Evolutionary conservation across 2,797 vertebrate genomes (phyloP).

Genomic region (Enteromius fasciolatus): DNA sequence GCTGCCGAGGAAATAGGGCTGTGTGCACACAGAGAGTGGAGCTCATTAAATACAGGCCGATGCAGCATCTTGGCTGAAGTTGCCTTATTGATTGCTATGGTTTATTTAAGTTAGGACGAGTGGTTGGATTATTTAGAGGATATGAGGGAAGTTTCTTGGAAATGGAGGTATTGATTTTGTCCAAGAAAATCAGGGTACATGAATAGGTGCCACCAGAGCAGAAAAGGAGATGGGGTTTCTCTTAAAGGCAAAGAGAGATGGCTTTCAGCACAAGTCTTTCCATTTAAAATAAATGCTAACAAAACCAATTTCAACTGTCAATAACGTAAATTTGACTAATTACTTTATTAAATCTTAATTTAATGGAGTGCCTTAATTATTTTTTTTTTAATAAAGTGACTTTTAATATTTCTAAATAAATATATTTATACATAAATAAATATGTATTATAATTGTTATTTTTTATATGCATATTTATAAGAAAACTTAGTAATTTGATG

Average conservation of each 20-base stretch:
- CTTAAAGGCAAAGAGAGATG: background rate
- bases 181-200: constrained; percentile 65
- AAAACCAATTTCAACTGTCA: background rate
- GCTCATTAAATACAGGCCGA: constrained; percentile 73
- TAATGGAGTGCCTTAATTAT: background rate
- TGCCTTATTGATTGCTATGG: constrained; percentile 77
- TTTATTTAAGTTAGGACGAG: constrained; percentile 76
- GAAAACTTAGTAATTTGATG: background rate
- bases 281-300: background rate
- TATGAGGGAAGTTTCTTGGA: constrained; percentile 73
- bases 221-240: constrained; percentile 23
- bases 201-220: constrained; percentile 65
- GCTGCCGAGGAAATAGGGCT: constrained; percentile 50
- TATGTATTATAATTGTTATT: background rate
- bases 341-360: background rate
- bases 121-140: constrained; percentile 73
- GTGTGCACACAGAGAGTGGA: constrained; percentile 66
- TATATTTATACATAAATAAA: background rate
- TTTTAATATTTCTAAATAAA: background rate
- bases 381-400: too few relatives aligned
- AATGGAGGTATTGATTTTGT: constrained; percentile 78
- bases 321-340: background rate
- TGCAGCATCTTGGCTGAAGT: constrained; percentile 72
- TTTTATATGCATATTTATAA: too few relatives aligned
- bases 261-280: background rate